A percentile compares a stretch with the other conserved stretches of the same genome.
phyloP scores from a whole-genome alignment of 1,140 invertebrate genomes.

The Bombus waltoni region DNA sequence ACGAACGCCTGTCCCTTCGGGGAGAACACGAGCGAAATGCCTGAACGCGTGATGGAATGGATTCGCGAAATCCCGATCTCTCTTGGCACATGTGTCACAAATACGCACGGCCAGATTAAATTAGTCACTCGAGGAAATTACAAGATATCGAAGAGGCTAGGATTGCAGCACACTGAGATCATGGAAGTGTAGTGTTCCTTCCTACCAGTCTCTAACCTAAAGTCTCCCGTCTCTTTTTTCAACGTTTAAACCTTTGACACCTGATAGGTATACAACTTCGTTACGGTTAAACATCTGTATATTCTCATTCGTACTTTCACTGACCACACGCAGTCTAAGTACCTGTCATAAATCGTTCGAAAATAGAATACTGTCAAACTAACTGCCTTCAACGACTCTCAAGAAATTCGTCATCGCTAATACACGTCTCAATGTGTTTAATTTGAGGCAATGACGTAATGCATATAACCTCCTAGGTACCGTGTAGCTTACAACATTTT shows the following conservation, averaged over 20 bases:
- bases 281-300: background rate
- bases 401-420: background rate
- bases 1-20: conserved; percentile 65
- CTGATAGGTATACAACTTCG: background rate
- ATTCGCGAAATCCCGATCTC: conserved; percentile 44
- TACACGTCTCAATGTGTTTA: background rate
- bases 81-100: conserved; percentile 43
- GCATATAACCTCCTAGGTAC: background rate
- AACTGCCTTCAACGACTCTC: background rate
- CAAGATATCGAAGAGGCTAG: background rate
- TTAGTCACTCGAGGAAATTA: background rate
- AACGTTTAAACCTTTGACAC: background rate
- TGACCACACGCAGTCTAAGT: background rate
- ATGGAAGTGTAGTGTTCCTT: background rate
- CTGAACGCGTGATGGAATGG: conserved; percentile 9
- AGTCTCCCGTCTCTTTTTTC: too few relatives aligned
- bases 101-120: background rate
- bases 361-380: background rate
- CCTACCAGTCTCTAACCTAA: too few relatives aligned
- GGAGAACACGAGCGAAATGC: conserved; percentile 57
- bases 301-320: background rate
- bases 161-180: background rate
- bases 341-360: background rate
- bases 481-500: background rate
- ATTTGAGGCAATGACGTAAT: background rate